Evolutionary conservation across 2,797 vertebrate species (phyloP).

Genomic region (Luscinia luscinia): DNA sequence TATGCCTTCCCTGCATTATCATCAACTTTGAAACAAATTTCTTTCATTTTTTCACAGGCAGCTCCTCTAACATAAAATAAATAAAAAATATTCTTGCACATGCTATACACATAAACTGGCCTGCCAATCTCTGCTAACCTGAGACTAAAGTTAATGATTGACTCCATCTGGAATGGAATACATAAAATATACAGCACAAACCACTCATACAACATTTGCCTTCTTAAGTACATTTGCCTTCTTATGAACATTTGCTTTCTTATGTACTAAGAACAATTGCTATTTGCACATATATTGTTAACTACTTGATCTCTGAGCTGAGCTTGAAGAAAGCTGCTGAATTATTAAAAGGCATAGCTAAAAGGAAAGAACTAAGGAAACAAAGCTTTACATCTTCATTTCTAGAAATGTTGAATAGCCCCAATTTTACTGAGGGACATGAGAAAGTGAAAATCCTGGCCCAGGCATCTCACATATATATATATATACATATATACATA

Average conservation of each 20-base stretch:
- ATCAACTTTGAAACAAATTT: background rate
- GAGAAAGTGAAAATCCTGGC: background rate
- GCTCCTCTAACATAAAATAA: background rate
- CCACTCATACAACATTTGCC: background rate
- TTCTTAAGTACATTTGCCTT: background rate
- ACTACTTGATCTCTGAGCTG: background rate
- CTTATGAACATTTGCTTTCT: background rate
- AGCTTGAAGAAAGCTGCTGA: background rate
- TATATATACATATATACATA: background rate
- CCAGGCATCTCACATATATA: background rate
- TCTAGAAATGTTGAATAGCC: background rate
- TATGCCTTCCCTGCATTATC: background rate
- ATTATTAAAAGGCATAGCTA: background rate
- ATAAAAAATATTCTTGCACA: background rate
- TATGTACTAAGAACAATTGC: background rate
- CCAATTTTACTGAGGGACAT: background rate
- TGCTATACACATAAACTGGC: background rate
- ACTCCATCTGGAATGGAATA: conserved; percentile 30
- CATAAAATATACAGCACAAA: conserved; percentile 27
- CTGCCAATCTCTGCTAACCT: background rate
- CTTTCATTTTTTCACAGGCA: background rate
- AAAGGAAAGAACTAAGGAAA: background rate
- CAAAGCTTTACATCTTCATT: background rate
- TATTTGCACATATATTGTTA: background rate
- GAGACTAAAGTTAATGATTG: conserved; percentile 52